phyloP scores from a whole-genome alignment of 2,797 vertebrate species.

The Lithobates pipiens region DNA sequence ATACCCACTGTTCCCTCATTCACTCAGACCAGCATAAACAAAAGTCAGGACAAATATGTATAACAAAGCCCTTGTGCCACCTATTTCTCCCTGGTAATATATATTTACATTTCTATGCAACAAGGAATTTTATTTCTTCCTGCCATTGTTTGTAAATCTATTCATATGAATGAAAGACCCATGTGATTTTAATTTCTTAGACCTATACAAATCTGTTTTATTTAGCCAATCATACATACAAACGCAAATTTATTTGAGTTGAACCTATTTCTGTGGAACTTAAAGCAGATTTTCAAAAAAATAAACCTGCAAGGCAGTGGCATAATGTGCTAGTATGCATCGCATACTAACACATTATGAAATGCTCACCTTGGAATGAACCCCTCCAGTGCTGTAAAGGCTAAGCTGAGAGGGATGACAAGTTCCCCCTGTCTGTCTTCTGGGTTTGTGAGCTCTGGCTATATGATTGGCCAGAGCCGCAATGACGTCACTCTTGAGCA shows the following conservation, averaged over 20 bases:
- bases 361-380: too few relatives aligned
- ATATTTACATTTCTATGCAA: conserved; percentile 71
- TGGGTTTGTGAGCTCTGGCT: too few relatives aligned
- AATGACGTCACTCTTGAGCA: too few relatives aligned
- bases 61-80: conserved; percentile 74
- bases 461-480: too few relatives aligned
- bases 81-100: conserved; percentile 74
- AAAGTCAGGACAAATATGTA: conserved; percentile 80
- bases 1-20: conserved; percentile 90
- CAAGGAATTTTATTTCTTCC: conserved; percentile 76
- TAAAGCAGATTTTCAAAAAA: too few relatives aligned
- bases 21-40: conserved; percentile 84
- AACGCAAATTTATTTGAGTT: neutral
- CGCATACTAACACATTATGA: too few relatives aligned
- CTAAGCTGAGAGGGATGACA: too few relatives aligned
- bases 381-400: too few relatives aligned
- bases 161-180: conserved; percentile 37
- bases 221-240: neutral
- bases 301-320: too few relatives aligned
- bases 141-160: conserved; percentile 55
- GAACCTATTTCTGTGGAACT: too few relatives aligned
- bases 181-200: conserved; percentile 11
- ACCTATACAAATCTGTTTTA: neutral
- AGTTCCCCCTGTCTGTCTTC: too few relatives aligned
- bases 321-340: too few relatives aligned